Evolutionary conservation across 2,113 vertebrate species (phyloP).

Genomic region (Gambusia affinis): DNA sequence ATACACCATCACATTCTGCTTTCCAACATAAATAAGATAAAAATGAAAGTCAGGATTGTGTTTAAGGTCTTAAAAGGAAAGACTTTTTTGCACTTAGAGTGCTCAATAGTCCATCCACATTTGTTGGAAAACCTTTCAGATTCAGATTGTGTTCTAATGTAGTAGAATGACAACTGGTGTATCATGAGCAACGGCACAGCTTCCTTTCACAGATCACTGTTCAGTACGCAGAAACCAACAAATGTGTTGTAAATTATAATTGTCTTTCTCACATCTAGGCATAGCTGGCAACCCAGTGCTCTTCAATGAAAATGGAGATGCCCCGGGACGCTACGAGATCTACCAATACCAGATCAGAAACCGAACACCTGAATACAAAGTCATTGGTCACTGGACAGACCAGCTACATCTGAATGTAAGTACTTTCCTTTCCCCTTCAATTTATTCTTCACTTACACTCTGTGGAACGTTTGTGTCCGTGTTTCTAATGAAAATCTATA

Average conservation of each 20-base stretch:
- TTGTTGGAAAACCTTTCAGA: background rate
- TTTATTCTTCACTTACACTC: background rate
- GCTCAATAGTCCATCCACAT: background rate
- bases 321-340: conserved; percentile 87
- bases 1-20: background rate
- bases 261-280: conserved; percentile 77
- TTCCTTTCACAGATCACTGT: conserved; percentile 9
- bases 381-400: conserved; percentile 95
- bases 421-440: background rate
- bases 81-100: background rate
- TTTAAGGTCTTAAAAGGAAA: background rate
- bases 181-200: conserved; percentile 7
- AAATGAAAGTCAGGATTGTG: background rate
- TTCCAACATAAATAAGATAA: background rate
- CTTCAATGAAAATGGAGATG: conserved; percentile 94
- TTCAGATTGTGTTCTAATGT: conserved; percentile 16
- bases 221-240: conserved; percentile 10
- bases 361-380: conserved; percentile 89
- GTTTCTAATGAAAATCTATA: conserved; percentile 30
- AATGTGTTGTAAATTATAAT: conserved; percentile 15
- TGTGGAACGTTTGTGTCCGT: background rate
- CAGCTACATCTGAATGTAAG: conserved; percentile 91
- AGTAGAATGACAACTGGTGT: background rate
- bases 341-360: conserved; percentile 97
- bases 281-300: conserved; percentile 95